phyloP scores from a whole-genome alignment of 1,140 invertebrate species.

The Anastatus disparis region DNA sequence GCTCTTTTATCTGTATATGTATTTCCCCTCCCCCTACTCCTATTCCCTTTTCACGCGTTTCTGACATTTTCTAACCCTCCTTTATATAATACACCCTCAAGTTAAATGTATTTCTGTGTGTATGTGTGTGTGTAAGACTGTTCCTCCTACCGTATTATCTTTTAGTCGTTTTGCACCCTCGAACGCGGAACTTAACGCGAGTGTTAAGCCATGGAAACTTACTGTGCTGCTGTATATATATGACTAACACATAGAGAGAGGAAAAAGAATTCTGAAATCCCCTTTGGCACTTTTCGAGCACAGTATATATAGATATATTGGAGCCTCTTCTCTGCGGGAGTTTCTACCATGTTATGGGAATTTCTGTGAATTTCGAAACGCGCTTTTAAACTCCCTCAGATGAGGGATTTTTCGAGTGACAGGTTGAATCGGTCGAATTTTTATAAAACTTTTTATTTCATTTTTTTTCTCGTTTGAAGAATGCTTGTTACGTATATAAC shows the following conservation, averaged over 20 bases:
- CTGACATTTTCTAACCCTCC: constrained; percentile 22
- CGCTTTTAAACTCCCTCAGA: neutral
- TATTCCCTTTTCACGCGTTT: neutral
- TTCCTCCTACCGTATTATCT: too few relatives aligned
- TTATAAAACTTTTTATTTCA: too few relatives aligned
- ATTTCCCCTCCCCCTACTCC: constrained; percentile 17
- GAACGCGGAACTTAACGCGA: neutral
- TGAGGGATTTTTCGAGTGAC: neutral
- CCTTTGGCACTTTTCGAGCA: constrained; percentile 6
- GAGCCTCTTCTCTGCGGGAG: neutral
- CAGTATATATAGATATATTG: too few relatives aligned
- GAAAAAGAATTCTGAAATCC: constrained; percentile 11
- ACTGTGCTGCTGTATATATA: too few relatives aligned
- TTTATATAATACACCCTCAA: neutral
- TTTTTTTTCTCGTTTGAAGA: too few relatives aligned
- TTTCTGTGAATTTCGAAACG: constrained; percentile 18
- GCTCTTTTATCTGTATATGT: constrained; percentile 18
- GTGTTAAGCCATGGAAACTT: too few relatives aligned
- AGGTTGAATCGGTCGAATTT: constrained; percentile 6
- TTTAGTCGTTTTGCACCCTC: too few relatives aligned
- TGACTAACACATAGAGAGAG: too few relatives aligned
- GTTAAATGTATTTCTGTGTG: neutral
- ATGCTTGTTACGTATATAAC: neutral
- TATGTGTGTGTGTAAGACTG: neutral
- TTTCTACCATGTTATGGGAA: neutral